Conservation (phyloP, 2,888 invertebrate genomes). For the Phrixothrix hirtus region DNA sequence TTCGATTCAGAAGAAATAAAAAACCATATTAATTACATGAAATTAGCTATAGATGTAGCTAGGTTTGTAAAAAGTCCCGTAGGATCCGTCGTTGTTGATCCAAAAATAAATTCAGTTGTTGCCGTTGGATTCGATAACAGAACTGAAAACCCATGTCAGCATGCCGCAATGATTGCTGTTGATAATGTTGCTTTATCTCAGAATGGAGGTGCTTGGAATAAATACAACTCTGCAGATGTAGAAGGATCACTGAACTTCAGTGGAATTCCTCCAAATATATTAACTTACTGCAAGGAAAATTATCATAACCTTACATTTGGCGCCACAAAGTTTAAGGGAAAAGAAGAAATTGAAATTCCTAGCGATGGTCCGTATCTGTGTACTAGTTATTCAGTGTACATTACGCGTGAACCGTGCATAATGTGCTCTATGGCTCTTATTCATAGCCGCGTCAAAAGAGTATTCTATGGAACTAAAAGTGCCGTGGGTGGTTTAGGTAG, state of each 20-base stretch:
- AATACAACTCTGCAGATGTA: background rate
- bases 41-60: conserved; percentile 61
- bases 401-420: conserved; percentile 85
- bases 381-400: conserved; percentile 84
- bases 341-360: conserved; percentile 46
- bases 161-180: conserved; percentile 82
- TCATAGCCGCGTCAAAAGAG: conserved; percentile 81
- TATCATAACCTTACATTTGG: conserved; percentile 57
- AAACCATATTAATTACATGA: conserved; percentile 64
- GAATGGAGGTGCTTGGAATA: conserved; percentile 73
- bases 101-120: conserved; percentile 65
- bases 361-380: conserved; percentile 74
- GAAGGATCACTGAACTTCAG: conserved; percentile 36
- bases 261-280: conserved; percentile 57
- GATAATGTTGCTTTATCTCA: conserved; percentile 85
- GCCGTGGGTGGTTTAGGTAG: conserved; percentile 73
- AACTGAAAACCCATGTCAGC: conserved; percentile 72
- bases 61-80: conserved; percentile 34
- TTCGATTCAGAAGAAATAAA: conserved; percentile 62
- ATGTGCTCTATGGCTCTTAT: conserved; percentile 96
- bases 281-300: conserved; percentile 50
- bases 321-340: conserved; percentile 53
- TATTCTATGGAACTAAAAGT: conserved; percentile 72
- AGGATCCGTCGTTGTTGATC: conserved; percentile 76
- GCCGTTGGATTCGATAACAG: conserved; percentile 67